Evolutionary conservation across 1,140 invertebrate genomes (phyloP).

Genomic region (Pachypeltis micranthus): DNA sequence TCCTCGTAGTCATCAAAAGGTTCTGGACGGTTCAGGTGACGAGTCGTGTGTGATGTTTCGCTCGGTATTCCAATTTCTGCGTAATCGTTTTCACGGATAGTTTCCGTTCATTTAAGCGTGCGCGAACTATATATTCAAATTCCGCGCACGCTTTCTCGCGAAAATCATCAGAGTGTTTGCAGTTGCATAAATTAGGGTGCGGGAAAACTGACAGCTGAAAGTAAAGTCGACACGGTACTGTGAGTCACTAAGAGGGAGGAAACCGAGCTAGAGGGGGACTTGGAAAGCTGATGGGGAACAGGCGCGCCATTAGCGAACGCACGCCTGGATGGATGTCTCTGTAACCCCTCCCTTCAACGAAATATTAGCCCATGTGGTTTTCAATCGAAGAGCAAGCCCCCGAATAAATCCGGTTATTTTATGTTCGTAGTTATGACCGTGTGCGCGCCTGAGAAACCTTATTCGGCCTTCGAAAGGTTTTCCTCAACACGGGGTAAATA

Average conservation of each 20-base stretch:
- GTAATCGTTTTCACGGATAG: too few relatives aligned
- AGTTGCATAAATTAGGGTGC: background rate
- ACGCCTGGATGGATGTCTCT: background rate
- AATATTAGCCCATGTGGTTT: background rate
- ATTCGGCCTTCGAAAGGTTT: too few relatives aligned
- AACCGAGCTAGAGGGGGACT: background rate
- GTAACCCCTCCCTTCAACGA: background rate
- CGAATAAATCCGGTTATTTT: constrained; percentile 2
- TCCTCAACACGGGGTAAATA: too few relatives aligned
- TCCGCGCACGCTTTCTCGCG: background rate
- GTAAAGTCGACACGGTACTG: background rate
- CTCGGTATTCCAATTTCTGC: too few relatives aligned
- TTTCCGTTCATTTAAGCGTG: too few relatives aligned
- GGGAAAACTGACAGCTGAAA: constrained; percentile 6
- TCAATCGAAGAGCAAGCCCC: background rate
- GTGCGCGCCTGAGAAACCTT: too few relatives aligned
- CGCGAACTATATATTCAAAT: too few relatives aligned
- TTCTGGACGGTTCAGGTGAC: too few relatives aligned
- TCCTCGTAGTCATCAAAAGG: too few relatives aligned
- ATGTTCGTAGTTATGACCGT: too few relatives aligned
- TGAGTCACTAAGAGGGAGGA: background rate
- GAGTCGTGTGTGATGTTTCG: too few relatives aligned
- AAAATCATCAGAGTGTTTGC: background rate
- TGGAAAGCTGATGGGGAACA: background rate
- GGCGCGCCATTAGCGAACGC: background rate